phyloP scores from a whole-genome alignment of 2,888 invertebrate genomes.

The Hemicrepidius hirtus region DNA sequence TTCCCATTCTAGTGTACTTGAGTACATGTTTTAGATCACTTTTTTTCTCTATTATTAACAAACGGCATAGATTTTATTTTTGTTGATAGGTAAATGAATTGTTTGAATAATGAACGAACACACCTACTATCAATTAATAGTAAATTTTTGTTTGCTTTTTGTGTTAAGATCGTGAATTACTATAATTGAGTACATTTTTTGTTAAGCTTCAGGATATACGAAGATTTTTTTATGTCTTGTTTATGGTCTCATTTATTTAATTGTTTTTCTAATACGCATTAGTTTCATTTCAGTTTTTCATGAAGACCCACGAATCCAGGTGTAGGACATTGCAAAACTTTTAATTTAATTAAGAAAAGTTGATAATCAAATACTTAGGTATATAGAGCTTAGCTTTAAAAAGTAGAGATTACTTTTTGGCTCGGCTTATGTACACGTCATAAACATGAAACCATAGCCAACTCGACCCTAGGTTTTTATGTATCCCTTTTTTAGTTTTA shows the following conservation, averaged over 20 bases:
- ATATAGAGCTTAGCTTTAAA: too few species aligned
- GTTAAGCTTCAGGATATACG: neutral
- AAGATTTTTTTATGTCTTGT: neutral
- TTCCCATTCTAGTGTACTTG: conserved; percentile 40
- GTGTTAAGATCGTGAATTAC: neutral
- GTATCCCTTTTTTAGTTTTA: too few species aligned
- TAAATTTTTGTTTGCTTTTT: neutral
- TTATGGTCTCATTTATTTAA: neutral
- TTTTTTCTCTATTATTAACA: neutral
- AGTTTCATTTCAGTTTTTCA: too few species aligned
- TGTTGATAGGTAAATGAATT: conserved; percentile 3
- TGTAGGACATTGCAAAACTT: too few species aligned
- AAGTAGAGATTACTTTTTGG: too few species aligned
- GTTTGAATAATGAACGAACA: neutral
- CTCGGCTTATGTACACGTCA: too few species aligned
- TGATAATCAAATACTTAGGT: too few species aligned
- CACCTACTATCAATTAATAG: neutral
- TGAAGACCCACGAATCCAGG: too few species aligned
- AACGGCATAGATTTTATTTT: neutral
- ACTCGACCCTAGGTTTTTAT: too few species aligned
- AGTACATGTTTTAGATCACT: neutral
- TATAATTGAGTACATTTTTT: conserved; percentile 7
- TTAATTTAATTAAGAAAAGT: too few species aligned
- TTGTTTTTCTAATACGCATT: neutral
- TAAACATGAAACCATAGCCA: too few species aligned